phyloP scores from a whole-genome alignment of 1,140 invertebrate species.

The Phymastichus coffea region DNA sequence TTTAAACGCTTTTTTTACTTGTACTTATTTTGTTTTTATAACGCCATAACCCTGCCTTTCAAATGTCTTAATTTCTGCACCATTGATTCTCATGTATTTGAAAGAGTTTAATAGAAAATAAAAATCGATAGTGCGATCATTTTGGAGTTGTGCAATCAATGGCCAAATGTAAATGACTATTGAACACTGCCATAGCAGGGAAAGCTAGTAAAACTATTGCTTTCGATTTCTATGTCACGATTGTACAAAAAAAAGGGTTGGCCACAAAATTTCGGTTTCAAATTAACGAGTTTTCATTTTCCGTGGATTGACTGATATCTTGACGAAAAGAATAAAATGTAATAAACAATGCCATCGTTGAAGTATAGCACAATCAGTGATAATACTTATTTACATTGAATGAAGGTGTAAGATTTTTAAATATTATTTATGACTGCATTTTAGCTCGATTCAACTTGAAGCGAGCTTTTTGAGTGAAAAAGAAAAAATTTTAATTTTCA shows the following conservation, averaged over 20 bases:
- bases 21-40: too few species aligned
- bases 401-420: conserved; percentile 8
- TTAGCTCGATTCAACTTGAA: conserved; percentile 4
- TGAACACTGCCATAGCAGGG: conserved; percentile 10
- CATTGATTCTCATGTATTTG: too few species aligned
- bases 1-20: too few species aligned
- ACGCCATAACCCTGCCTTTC: too few species aligned
- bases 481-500: background rate
- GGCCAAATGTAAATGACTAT: conserved; percentile 12
- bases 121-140: conserved; percentile 12
- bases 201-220: conserved; percentile 21
- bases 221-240: conserved; percentile 8
- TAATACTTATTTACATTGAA: background rate
- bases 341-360: conserved; percentile 1
- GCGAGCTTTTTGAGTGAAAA: background rate
- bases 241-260: background rate
- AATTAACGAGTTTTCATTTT: background rate
- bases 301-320: conserved; percentile 2
- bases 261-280: conserved; percentile 2
- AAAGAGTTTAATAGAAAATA: too few species aligned
- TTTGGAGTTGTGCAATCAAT: conserved; percentile 18
- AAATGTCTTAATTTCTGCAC: too few species aligned
- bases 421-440: conserved; percentile 12
- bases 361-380: conserved; percentile 3
- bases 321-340: conserved; percentile 1